Evolutionary conservation across 2,888 invertebrate species (phyloP).

Genomic region (Arrhopalites spinosus): DNA sequence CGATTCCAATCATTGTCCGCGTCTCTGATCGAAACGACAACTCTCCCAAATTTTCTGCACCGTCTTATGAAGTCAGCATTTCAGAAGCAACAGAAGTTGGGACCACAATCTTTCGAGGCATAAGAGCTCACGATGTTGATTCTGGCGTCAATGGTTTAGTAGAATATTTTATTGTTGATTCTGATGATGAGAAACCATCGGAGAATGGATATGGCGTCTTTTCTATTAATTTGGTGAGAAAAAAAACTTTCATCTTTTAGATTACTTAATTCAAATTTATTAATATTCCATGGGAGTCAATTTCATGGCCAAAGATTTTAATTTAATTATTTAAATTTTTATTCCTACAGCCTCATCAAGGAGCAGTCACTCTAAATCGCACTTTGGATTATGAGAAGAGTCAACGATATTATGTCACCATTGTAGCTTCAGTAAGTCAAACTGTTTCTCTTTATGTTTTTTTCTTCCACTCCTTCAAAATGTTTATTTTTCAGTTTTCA

Average conservation of each 20-base stretch:
- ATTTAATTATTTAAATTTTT: no score
- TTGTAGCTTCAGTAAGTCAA: slow-evolving; percentile 85
- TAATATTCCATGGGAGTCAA: no score
- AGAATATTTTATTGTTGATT: slow-evolving; percentile 77
- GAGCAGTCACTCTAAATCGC: slow-evolving; percentile 82
- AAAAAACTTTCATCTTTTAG: no score
- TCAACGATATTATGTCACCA: slow-evolving; percentile 83
- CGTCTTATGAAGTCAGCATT: slow-evolving; percentile 81
- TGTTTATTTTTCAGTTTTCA: no score
- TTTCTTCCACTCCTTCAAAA: not conserved
- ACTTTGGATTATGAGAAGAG: slow-evolving; percentile 86
- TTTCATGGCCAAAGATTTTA: no score
- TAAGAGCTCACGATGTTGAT: slow-evolving; percentile 80
- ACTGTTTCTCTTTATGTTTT: no score
- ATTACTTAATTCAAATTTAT: no score
- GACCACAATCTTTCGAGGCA: slow-evolving; percentile 80
- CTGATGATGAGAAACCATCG: slow-evolving; percentile 67
- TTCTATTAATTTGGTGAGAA: slow-evolving; percentile 70
- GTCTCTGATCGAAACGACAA: slow-evolving; percentile 91
- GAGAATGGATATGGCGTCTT: slow-evolving; percentile 83
- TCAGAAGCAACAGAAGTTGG: slow-evolving; percentile 88
- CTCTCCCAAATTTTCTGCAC: slow-evolving; percentile 79
- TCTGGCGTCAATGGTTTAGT: slow-evolving; percentile 86
- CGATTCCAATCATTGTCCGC: slow-evolving; percentile 85
- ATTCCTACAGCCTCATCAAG: slow-evolving; percentile 72